These are phyloP conservation scores for Arvicola amphibius DNA, from an alignment of 2,797 vertebrate species.

Conservation along the genomic window DNA sequence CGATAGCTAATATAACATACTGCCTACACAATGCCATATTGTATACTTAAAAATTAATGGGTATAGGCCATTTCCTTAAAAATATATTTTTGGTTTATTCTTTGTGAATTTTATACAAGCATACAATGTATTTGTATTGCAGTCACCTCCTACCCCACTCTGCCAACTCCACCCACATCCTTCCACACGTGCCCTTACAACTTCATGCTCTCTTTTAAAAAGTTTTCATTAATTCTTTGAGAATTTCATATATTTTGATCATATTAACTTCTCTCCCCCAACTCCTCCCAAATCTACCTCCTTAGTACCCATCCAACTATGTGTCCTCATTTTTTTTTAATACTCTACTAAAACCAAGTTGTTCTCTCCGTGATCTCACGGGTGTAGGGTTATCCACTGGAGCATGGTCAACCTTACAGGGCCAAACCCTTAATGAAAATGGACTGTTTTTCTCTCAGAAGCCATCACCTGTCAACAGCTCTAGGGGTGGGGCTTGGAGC, in stretches of 20 bases:
- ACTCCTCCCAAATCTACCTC: neutral
- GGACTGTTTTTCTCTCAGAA: neutral
- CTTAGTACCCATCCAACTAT: neutral
- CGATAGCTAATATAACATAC: neutral
- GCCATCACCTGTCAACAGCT: neutral
- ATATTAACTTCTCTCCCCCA: neutral
- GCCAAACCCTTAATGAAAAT: neutral
- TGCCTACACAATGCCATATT: neutral
- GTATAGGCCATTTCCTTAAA: neutral
- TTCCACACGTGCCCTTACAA: neutral
- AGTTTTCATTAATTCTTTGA: neutral
- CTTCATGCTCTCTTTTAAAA: neutral
- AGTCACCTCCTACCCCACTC: neutral
- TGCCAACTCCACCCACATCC: neutral
- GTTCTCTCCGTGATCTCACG: too few species aligned
- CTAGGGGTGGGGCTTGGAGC: neutral
- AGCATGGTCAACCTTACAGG: neutral
- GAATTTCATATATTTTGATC: neutral
- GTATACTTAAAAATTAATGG: neutral
- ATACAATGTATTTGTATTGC: neutral
- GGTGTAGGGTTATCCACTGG: neutral
- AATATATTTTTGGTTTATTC: neutral
- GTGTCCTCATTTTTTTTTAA: neutral
- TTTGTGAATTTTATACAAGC: neutral
- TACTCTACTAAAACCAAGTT: neutral